These are phyloP conservation scores for Dicrostonyx torquatus DNA, from an alignment of 2,797 vertebrate species.

Conservation along the genomic window DNA sequence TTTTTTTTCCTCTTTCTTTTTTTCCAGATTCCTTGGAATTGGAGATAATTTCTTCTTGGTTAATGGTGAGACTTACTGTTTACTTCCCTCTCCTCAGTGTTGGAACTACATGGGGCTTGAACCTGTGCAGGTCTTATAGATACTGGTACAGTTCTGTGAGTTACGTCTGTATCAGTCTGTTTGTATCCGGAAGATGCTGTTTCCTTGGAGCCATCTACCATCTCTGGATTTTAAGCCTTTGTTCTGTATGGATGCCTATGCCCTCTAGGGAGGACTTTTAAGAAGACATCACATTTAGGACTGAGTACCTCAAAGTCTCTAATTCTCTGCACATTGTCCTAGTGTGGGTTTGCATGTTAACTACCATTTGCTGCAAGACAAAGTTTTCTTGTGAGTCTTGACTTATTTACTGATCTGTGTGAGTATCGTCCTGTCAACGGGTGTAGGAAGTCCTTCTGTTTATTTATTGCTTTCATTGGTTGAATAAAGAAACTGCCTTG, in stretches of 20 bases:
- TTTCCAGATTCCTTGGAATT: too few species aligned
- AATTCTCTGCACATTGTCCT: not conserved
- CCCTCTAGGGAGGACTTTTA: not conserved
- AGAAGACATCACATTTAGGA: not conserved
- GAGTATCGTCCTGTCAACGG: not conserved
- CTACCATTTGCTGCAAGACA: not conserved
- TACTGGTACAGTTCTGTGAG: not conserved
- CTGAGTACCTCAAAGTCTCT: not conserved
- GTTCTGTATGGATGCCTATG: not conserved
- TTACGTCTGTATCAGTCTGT: not conserved
- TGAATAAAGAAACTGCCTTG: too few species aligned
- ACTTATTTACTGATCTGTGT: too few species aligned
- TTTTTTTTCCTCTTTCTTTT: too few species aligned
- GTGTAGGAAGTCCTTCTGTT: too few species aligned
- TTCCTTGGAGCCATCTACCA: not conserved
- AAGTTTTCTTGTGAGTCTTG: not conserved
- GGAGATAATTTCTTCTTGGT: not conserved
- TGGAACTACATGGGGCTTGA: not conserved
- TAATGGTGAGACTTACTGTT: not conserved
- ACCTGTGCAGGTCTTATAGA: not conserved
- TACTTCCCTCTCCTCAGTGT: too few species aligned
- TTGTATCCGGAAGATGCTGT: not conserved
- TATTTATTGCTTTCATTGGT: too few species aligned
- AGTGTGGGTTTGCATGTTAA: not conserved
- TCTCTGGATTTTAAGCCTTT: not conserved